Percentiles rank a stretch among this genome's conserved stretches.
phyloP scores from a whole-genome alignment of 1,140 invertebrate species.

The Solenopsis fugax region DNA sequence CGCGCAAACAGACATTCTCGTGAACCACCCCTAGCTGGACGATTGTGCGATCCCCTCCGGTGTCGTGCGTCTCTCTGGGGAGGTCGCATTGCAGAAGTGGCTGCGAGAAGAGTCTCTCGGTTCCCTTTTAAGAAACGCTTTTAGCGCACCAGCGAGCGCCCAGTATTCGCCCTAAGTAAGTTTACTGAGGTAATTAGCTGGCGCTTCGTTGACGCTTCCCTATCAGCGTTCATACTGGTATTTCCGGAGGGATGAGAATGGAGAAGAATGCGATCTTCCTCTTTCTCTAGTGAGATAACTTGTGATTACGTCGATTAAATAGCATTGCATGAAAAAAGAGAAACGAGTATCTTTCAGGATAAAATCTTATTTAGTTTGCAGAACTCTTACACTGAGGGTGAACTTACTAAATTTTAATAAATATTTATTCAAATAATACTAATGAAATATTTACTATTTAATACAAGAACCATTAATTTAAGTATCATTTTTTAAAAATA shows the following conservation, averaged over 20 bases:
- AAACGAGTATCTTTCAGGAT: background rate
- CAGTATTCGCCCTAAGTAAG: constrained; percentile 29
- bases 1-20: constrained; percentile 14
- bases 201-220: constrained; percentile 21
- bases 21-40: background rate
- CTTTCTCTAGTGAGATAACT: background rate
- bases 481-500: no score
- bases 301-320: constrained; percentile 4
- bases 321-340: background rate
- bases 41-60: constrained; percentile 13
- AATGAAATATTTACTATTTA: no score
- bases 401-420: no score
- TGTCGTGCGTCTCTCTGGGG: background rate
- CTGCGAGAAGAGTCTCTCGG: constrained; percentile 25
- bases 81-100: constrained; percentile 33
- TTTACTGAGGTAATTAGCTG: constrained; percentile 55
- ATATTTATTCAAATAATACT: no score
- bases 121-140: constrained; percentile 48
- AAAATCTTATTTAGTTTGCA: background rate
- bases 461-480: no score
- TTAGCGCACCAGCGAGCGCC: constrained; percentile 24
- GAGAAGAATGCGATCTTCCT: background rate
- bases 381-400: background rate
- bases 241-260: background rate
- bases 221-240: background rate